Evolutionary conservation across 2,113 vertebrate species (phyloP).

Genomic region (Podarcis raffonei): DNA sequence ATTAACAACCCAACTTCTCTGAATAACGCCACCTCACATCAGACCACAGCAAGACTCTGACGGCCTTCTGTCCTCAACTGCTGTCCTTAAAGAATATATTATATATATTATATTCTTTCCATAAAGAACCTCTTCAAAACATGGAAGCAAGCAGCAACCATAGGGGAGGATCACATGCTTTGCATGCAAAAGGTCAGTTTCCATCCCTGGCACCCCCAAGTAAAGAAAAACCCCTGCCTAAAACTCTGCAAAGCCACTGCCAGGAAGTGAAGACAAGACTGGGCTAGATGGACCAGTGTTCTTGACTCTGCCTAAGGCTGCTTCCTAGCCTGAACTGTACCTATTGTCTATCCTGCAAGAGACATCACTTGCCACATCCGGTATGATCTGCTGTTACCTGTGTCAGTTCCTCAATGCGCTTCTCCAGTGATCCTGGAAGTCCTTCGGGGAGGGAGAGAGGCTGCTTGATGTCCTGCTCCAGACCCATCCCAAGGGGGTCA

Average conservation of each 20-base stretch:
- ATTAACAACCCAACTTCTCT: neutral
- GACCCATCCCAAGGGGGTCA: conserved; percentile 50
- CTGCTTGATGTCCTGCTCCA: conserved; percentile 77
- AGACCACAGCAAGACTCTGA: no score
- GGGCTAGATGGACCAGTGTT: neutral
- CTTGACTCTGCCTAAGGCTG: no score
- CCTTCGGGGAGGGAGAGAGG: conserved; percentile 81
- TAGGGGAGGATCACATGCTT: neutral
- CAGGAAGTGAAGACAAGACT: no score
- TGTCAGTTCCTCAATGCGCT: conserved; percentile 81
- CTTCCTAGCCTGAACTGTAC: accelerated
- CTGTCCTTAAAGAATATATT: no score
- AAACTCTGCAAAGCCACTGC: no score
- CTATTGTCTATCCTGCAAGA: neutral
- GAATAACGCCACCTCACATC: neutral
- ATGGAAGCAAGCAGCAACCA: neutral
- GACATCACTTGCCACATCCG: neutral
- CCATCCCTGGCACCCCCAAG: neutral
- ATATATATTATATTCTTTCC: no score
- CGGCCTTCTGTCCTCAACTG: no score
- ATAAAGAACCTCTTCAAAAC: neutral
- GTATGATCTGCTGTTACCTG: conserved; percentile 72
- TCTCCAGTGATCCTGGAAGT: conserved; percentile 81
- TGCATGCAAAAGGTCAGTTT: neutral
- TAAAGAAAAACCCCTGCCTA: neutral